Evolutionary conservation across 1,140 invertebrate species (phyloP), one percentile per base, ranked within the genome.

Genomic region (Cydia strobilella): DNA sequence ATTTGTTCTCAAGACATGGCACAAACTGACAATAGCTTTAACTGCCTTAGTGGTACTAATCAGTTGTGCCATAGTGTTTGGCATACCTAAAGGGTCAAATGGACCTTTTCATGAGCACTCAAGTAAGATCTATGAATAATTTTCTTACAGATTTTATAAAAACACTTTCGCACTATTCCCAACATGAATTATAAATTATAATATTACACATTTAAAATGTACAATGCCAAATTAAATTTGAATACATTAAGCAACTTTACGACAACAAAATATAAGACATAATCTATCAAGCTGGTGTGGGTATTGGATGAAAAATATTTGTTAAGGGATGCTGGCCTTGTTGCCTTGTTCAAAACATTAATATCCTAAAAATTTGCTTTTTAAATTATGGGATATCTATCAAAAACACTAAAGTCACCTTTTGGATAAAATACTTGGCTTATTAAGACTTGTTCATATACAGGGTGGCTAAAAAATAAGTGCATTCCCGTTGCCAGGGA

Each of bases 21-120:
- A 86, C 39, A 90, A 88, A 72, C 48, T 90, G 63, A 83, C 81
- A 62, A 81, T 87, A 18, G 86, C 79, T 18, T 79, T 81, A 63
- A 59, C 85, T 80, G 74, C 87, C 31, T 76, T 83, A 27, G 72
- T 90, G 25, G 74, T 88, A 9, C 86, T 81, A 31, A 83, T 84
- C 15, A 77, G 85, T 72, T 80, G 84, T 78, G 82, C 84, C 42
- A 78, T 88, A 42, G 75, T 86, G 12, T 77, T 85, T 65, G 63
- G 86, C 25, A 74, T 86, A 45, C 77, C 79, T 69, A 82, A 77
- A 48, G 83, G 82, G 31, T 27, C 31, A 69, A 80, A 7, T 71
- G 77, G 12, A 65, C 78, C 23, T 75, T 69, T 73, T 71, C 51
- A 75, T 42, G 76, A 51, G 9, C 9, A 13, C n/a, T n/a, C 31